phyloP scores from a whole-genome alignment of 2,888 invertebrate genomes.

The Drosophila testacea region DNA sequence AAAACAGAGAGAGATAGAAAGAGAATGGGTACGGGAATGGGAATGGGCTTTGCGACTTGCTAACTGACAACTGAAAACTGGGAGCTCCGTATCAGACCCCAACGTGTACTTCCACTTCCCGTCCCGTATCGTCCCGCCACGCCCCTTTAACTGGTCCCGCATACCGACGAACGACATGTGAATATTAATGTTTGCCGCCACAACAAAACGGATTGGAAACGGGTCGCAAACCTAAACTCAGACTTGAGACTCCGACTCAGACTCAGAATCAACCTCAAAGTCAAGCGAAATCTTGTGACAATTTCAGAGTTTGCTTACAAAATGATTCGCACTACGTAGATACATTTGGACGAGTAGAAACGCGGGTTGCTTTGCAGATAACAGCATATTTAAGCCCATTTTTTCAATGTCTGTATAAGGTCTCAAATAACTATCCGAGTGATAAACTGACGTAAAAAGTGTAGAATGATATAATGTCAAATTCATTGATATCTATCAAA shows the following conservation, averaged over 20 bases:
- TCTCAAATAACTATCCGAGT: no score
- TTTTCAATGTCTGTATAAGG: no score
- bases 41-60: not conserved
- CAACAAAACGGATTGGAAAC: constrained; percentile 54
- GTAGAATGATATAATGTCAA: no score
- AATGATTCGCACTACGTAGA: constrained; percentile 30
- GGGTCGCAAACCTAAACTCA: constrained; percentile 33
- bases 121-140: not conserved
- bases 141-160: constrained; percentile 48
- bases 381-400: not conserved
- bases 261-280: not conserved
- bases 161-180: constrained; percentile 78
- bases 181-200: constrained; percentile 81
- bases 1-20: not conserved
- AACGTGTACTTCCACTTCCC: no score
- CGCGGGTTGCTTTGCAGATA: constrained; percentile 1
- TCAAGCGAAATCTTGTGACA: constrained; percentile 63
- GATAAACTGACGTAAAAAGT: no score
- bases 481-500: no score
- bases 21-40: not conserved
- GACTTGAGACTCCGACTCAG: not conserved
- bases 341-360: not conserved
- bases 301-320: constrained; percentile 48
- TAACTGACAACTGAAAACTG: constrained; percentile 9
- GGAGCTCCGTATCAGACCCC: constrained; percentile 11